These are phyloP conservation scores for Heloderma charlesbogerti DNA, from an alignment of 2,113 vertebrate genomes.

Conservation along the genomic window DNA sequence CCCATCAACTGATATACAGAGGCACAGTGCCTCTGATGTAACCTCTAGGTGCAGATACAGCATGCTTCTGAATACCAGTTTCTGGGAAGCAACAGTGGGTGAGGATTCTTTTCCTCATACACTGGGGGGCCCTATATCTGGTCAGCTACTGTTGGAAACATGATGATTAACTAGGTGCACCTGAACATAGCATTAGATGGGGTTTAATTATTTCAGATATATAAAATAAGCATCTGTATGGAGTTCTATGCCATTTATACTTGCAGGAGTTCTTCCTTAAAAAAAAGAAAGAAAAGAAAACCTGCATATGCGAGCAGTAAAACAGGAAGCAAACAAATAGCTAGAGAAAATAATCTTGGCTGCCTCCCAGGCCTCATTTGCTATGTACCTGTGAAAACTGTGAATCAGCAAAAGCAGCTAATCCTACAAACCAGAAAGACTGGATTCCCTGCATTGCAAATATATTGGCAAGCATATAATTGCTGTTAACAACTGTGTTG, in stretches of 20 bases:
- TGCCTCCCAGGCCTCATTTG: conserved; percentile 41
- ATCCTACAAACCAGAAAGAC: conserved; percentile 53
- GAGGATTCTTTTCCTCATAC: not conserved
- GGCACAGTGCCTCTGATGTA: not conserved
- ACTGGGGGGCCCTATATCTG: not conserved
- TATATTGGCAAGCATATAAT: conserved; percentile 53
- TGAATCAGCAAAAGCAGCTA: conserved; percentile 37
- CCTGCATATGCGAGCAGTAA: conserved; percentile 21
- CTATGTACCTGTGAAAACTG: conserved; percentile 19
- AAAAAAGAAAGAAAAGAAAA: not conserved
- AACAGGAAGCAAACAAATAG: conserved; percentile 38
- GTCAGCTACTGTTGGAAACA: not conserved
- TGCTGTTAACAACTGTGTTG: conserved; percentile 48
- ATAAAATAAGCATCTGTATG: not conserved
- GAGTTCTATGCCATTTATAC: not conserved
- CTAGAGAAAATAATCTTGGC: conserved; percentile 37
- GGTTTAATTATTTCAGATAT: not conserved
- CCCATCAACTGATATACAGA: too few species aligned
- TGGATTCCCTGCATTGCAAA: conserved; percentile 51
- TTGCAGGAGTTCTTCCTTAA: conserved; percentile 27
- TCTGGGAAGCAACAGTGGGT: not conserved
- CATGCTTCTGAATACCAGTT: not conserved
- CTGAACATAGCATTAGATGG: not conserved
- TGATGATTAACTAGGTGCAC: not conserved
- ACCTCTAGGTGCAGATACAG: too few species aligned